These are phyloP conservation scores for Magallana gigas DNA, from an alignment of 1,140 invertebrate genomes.

Conservation along the genomic window DNA sequence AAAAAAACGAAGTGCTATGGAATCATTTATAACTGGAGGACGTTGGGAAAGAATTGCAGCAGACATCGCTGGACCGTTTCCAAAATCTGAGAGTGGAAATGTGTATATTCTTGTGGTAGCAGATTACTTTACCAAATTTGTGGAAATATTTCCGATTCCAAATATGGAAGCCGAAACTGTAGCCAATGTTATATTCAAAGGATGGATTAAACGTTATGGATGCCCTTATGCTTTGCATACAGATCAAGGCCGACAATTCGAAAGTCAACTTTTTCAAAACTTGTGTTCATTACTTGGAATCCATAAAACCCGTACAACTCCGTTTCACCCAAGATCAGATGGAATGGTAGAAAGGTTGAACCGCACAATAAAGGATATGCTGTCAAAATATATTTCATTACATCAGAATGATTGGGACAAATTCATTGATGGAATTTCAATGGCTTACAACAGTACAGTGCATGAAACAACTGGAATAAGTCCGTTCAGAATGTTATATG, in stretches of 20 bases:
- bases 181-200: not conserved
- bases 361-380: conserved; percentile 26
- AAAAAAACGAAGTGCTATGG: too few species aligned
- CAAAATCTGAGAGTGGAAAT: too few species aligned
- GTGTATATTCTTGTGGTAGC: not conserved
- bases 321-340: conserved; percentile 41
- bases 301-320: conserved; percentile 39
- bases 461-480: conserved; percentile 35
- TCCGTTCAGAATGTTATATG: not conserved
- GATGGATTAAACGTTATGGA: too few species aligned
- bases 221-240: too few species aligned
- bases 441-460: conserved; percentile 7
- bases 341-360: conserved; percentile 47
- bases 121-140: conserved; percentile 47
- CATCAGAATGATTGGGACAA: conserved; percentile 55
- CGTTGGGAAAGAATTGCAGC: too few species aligned
- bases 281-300: too few species aligned
- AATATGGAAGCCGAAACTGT: not conserved
- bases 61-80: too few species aligned
- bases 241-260: too few species aligned
- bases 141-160: not conserved
- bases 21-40: too few species aligned
- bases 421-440: conserved; percentile 12
- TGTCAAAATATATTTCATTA: conserved; percentile 39
- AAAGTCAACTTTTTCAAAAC: too few species aligned